These are phyloP conservation scores for Dexiosoma caninum DNA, from an alignment of 2,888 invertebrate species.

Conservation along the genomic window DNA sequence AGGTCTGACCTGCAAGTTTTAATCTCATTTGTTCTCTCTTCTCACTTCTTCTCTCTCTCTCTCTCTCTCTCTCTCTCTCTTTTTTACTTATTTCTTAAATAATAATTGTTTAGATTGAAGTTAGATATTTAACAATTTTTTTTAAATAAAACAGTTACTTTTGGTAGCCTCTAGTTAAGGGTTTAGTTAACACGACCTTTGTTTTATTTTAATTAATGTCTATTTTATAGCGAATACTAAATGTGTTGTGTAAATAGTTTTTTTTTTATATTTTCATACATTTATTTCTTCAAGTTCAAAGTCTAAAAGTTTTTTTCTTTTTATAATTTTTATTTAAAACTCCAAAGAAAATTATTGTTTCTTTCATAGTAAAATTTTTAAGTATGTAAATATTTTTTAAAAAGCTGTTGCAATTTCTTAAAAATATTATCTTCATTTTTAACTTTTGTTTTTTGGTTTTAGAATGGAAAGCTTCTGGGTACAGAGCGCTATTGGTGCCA, in stretches of 20 bases:
- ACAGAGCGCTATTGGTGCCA: slow-evolving; percentile 85
- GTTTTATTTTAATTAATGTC: not conserved
- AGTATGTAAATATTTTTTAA: not conserved
- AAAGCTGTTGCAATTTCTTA: not conserved
- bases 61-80: not conserved
- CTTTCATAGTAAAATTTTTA: not conserved
- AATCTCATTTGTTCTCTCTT: not conserved
- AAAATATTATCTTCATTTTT: not conserved
- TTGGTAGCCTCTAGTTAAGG: slow-evolving; percentile 55
- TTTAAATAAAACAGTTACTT: slow-evolving; percentile 22
- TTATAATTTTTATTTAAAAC: not conserved
- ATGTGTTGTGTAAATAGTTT: not conserved
- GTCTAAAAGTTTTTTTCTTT: not conserved
- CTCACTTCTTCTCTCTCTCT: too few species aligned
- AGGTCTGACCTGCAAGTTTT: not conserved
- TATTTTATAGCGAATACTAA: not conserved
- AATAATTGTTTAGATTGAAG: slow-evolving; percentile 8
- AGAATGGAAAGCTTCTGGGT: slow-evolving; percentile 84
- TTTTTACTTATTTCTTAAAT: not conserved
- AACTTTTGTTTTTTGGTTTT: slow-evolving; percentile 67
- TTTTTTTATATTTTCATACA: not conserved
- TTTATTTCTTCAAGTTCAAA: not conserved
- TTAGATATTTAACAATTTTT: slow-evolving; percentile 9
- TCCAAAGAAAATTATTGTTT: too few species aligned
- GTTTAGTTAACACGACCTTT: slow-evolving; percentile 35